Evolutionary conservation across 2,888 invertebrate genomes (phyloP), one percentile per base, ranked within the genome.

Genomic region (Helobdella robusta): DNA sequence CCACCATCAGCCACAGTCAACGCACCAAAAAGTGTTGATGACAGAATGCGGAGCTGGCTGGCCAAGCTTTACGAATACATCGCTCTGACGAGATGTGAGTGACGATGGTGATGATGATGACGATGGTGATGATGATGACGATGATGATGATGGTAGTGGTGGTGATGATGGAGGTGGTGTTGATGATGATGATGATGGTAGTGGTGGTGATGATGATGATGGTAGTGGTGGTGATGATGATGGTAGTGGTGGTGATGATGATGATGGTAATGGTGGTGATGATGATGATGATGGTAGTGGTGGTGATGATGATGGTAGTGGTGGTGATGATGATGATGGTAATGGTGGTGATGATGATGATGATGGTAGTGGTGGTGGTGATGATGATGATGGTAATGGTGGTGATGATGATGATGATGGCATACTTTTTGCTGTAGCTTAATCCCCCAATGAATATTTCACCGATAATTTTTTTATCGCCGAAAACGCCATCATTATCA

Each of bases 151-250:
- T 44, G 44, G 18, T 44, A 18, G 18, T 44, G 44, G 18, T 44
- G 44, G 18, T 44, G 44, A 44, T 44, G 44, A 44, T 44, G 44
- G 44, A n/a, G n/a, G n/a, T n/a, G n/a, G n/a, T n/a, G n/a, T n/a
- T n/a, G n/a, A n/a, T n/a, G n/a, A n/a, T n/a, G n/a, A n/a, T n/a
- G n/a, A n/a, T n/a, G n/a, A n/a, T n/a, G n/a, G n/a, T n/a, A n/a
- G n/a, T n/a, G n/a, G 18, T 44, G 44, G 18, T 44, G 44, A 44
- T 44, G 44, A 18, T 44, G 44, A 44, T 44, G 44, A 44, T 18
- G 44, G 18, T 18, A 18, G 18, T 18, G 44, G 18, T 18, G 44
- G 18, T 18, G 44, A 44, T 18, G 44, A 44, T 18, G 44, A 44
- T 18, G 44, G 18, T 18, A 18, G 18, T 18, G 44, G 18, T 18